Percentiles rank a stretch among this genome's conserved stretches.
These are phyloP conservation scores for Dynastes maya DNA, from an alignment of 2,888 invertebrate genomes.

Conservation along the genomic window DNA sequence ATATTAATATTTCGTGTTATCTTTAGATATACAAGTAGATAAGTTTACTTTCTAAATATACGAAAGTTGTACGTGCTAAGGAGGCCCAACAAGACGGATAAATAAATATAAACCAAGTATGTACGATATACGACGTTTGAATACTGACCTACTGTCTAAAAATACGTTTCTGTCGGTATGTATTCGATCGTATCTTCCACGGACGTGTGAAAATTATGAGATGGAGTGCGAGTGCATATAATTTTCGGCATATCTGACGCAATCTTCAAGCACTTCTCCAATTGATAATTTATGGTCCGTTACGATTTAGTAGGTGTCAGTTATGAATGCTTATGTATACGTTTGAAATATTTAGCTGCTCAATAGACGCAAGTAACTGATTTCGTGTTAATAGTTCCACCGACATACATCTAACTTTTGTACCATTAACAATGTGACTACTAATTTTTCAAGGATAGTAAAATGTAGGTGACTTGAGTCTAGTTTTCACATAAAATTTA, in stretches of 20 bases:
- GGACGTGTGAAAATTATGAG: neutral
- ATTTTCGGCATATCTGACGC: constrained; percentile 8
- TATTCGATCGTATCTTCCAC: constrained; percentile 7
- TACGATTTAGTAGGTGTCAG: neutral
- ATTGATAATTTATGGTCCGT: neutral
- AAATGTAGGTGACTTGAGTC: no score
- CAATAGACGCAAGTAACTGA: no score
- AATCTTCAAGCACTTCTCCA: constrained; percentile 3
- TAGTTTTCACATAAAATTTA: no score
- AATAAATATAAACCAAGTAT: constrained; percentile 22
- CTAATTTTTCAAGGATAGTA: no score
- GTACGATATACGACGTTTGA: neutral
- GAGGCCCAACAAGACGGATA: constrained; percentile 2
- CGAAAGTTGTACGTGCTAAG: neutral
- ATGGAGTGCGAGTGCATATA: neutral
- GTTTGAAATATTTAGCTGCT: no score
- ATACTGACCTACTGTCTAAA: constrained; percentile 31
- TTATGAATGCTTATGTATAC: no score
- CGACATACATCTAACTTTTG: no score
- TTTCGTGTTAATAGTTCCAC: no score
- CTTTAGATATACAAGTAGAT: neutral
- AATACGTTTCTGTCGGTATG: neutral
- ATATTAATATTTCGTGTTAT: constrained; percentile 17
- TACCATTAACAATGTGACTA: no score
- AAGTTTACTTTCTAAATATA: constrained; percentile 12